Base-by-base conservation (phyloP, 2,113 vertebrate genomes). In the Scatophagus argus region DNA sequence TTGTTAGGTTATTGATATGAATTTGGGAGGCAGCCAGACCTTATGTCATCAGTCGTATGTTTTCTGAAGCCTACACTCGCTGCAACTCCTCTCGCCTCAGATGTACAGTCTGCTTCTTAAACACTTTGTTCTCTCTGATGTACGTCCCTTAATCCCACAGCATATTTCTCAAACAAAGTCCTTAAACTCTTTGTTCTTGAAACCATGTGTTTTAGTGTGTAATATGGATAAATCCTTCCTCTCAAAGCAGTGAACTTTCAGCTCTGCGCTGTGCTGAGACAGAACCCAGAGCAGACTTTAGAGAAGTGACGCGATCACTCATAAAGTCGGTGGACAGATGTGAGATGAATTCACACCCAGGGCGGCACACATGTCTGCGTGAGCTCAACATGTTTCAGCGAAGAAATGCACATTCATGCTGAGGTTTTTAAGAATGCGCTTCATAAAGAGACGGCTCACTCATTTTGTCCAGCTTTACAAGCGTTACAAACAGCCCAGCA, bases 1-100 rank as follows among this genome's bases (percentile, higher is more conserved):
- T 34, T 82, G 77, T 79, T 63, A 87, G 74, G 86, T 87, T 74
- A 55, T 16, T 72, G 77, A 84, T 88, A 84, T 74, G 38, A 74
- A 51, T 47, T 62, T 79, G 76, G 79, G 70, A 61, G 21, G 25
- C 9, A 52, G 61, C 76, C 84, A 82, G 46, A 67, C 76, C 74
- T 32, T 54, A 25, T 59, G 23, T 51, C 27, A 9, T 36, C 55
- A 59, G 39, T 29, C 6, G 0, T 27, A 19, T 47, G 63, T 82
- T 77, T 74, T 61, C 44, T n/a, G 44, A 70, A 67, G 38, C 31
- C 32, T 60, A 4, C 11, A 55, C 41, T 59, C 52, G 34, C 51
- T 46, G 21, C 29, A 19, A 44, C 21, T 39, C n/a, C 29, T 56
- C 11, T 56, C 19, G 9, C 13, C n/a, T 67, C 25, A 43, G 46